Evolutionary conservation across 2,113 vertebrate species (phyloP).

Genomic region (Nematolebias whitei): DNA sequence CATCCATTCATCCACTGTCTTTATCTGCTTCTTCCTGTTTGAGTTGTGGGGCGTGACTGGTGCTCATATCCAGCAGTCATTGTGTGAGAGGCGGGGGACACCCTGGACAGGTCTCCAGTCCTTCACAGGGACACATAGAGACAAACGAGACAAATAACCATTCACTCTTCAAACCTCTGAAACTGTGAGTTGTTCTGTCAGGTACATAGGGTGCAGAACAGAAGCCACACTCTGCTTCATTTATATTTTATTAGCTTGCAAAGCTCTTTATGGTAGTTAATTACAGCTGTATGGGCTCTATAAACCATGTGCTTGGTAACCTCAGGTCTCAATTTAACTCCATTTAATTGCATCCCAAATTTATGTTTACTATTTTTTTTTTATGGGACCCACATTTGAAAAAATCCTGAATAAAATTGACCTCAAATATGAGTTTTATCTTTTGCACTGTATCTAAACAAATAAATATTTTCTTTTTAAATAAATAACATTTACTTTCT

Average conservation of each 20-base stretch:
- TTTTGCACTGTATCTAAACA: no score
- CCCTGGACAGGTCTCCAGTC: no score
- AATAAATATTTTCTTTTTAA: no score
- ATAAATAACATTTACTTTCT: no score
- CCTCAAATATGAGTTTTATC: background rate
- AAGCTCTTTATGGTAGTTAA: slow-evolving; percentile 45
- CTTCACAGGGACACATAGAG: no score
- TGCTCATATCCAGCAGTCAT: no score
- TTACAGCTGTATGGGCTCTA: slow-evolving; percentile 13
- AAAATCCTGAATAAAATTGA: background rate
- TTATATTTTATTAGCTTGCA: slow-evolving; percentile 25
- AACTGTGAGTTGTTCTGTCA: slow-evolving; percentile 22
- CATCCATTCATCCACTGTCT: no score
- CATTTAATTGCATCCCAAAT: slow-evolving; percentile 5
- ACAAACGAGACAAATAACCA: no score
- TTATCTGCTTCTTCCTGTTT: no score
- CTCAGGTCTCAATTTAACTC: slow-evolving; percentile 19
- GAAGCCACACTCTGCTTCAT: slow-evolving; percentile 22
- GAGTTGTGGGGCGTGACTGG: no score
- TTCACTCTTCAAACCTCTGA: slow-evolving; percentile 22
- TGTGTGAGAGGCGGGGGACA: no score
- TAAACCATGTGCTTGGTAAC: slow-evolving; percentile 24
- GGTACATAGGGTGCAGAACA: slow-evolving; percentile 40
- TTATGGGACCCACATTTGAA: background rate
- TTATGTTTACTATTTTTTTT: slow-evolving; percentile 10